These are phyloP conservation scores for Sander vitreus DNA, from an alignment of 2,113 vertebrate genomes.

Conservation along the genomic window DNA sequence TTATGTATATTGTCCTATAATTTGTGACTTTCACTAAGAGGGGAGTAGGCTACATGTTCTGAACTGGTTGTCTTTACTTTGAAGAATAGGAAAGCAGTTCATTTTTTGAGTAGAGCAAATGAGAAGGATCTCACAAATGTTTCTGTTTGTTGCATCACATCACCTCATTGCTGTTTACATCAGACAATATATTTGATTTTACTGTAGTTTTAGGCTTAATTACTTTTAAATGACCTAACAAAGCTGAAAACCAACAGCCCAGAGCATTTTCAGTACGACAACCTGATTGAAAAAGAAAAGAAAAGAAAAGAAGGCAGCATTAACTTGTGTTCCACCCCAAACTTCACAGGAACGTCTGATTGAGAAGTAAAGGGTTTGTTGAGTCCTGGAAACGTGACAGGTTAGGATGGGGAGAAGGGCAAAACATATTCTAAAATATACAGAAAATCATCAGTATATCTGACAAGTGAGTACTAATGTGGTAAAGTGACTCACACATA, in stretches of 20 bases:
- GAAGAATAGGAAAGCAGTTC: constrained; percentile 23
- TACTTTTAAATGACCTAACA: constrained; percentile 40
- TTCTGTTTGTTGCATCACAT: constrained; percentile 61
- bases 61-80: constrained; percentile 1
- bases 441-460: neutral
- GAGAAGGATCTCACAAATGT: constrained; percentile 18
- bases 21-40: neutral
- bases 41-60: neutral
- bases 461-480: neutral
- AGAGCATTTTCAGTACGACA: neutral
- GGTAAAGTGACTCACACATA: neutral
- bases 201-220: constrained; percentile 3
- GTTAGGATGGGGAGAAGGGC: neutral
- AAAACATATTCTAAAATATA: neutral
- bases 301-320: neutral
- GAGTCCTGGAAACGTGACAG: neutral
- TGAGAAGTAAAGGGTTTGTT: neutral
- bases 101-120: constrained; percentile 11
- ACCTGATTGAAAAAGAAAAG: neutral
- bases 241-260: constrained; percentile 22
- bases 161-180: constrained; percentile 43
- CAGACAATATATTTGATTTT: constrained; percentile 42
- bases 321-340: neutral
- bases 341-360: neutral
- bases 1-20: neutral